phyloP scores from a whole-genome alignment of 2,113 vertebrate genomes.

The Phasianus colchicus region DNA sequence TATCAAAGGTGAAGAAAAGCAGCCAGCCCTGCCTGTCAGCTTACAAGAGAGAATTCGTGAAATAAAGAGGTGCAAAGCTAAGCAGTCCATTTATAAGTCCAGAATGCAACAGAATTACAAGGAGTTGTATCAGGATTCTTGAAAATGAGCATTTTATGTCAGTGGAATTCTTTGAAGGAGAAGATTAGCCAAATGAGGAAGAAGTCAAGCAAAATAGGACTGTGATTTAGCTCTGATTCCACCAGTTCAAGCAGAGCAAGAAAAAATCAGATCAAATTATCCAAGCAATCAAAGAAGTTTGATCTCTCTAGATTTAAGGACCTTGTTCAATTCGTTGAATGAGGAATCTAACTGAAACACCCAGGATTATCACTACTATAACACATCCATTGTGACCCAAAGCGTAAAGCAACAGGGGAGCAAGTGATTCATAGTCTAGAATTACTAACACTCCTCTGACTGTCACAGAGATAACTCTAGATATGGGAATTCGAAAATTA shows the following conservation, averaged over 20 bases:
- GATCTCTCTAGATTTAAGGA: background rate
- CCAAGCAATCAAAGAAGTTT: background rate
- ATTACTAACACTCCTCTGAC: background rate
- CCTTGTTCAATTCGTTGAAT: background rate
- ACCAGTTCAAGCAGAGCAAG: background rate
- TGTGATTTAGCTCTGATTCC: background rate
- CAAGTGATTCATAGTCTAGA: background rate
- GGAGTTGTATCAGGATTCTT: background rate
- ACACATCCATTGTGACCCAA: background rate
- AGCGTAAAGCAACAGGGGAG: background rate
- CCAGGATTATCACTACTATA: background rate
- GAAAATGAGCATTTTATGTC: background rate
- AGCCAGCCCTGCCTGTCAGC: background rate
- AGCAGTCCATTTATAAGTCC: background rate
- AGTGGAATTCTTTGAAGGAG: background rate
- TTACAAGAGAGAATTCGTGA: background rate
- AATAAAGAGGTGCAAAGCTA: background rate
- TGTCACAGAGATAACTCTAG: background rate
- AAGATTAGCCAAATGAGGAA: background rate
- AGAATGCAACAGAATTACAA: background rate
- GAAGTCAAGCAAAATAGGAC: background rate
- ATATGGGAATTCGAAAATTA: background rate
- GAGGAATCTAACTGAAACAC: background rate
- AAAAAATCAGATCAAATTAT: constrained; percentile 4
- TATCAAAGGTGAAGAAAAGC: background rate